A percentile compares a stretch with the other conserved stretches of the same genome.
Evolutionary conservation across 2,888 invertebrate genomes (phyloP).

Genomic region (Drosophila limbata): DNA sequence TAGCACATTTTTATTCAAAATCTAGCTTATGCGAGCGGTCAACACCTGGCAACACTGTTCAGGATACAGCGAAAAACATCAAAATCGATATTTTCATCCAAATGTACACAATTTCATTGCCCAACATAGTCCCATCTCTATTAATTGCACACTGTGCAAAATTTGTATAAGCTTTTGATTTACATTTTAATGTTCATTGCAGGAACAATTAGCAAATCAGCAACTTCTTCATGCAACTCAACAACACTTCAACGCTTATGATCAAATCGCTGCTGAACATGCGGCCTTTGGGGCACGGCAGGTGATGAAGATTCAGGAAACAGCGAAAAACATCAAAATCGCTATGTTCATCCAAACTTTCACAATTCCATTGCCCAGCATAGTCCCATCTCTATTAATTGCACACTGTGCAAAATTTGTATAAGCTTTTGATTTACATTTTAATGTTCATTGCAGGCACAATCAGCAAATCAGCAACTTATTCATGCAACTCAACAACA

Average conservation of each 20-base stretch:
- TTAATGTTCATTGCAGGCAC: slow-evolving; percentile 19
- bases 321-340: too few species aligned
- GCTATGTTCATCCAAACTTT: background rate
- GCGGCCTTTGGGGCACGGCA: slow-evolving; percentile 90
- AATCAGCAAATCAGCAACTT: slow-evolving; percentile 72
- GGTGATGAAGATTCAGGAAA: slow-evolving; percentile 58
- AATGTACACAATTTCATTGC: background rate
- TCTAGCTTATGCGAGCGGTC: too few species aligned
- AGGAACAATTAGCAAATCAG: slow-evolving; percentile 46
- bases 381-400: background rate
- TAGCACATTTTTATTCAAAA: too few species aligned
- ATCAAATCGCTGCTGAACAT: slow-evolving; percentile 91
- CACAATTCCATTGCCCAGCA: background rate
- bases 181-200: slow-evolving; percentile 7
- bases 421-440: background rate
- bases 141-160: background rate
- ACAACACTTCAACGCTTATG: slow-evolving; percentile 89
- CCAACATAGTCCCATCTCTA: background rate
- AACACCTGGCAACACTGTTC: too few species aligned
- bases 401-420: background rate
- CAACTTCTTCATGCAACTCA: slow-evolving; percentile 86
- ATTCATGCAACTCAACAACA: slow-evolving; percentile 88
- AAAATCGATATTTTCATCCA: too few species aligned
- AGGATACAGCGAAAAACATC: too few species aligned
- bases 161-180: background rate